Base-by-base conservation (phyloP, 1,140 invertebrate species). In the Drosophila dunni region DNA sequence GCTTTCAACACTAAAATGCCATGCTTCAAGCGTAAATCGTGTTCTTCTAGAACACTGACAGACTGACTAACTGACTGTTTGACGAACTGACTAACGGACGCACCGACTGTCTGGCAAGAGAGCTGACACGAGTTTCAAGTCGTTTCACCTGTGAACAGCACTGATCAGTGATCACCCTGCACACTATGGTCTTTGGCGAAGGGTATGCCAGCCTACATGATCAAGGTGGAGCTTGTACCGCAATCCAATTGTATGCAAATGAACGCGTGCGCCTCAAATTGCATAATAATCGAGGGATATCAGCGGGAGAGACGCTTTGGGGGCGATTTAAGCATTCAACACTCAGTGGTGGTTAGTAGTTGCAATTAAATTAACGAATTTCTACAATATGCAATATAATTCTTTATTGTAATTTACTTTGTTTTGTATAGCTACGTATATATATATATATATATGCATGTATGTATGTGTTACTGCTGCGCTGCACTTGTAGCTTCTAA, bases 391-490 rank as follows among this genome's bases (percentile, higher is more conserved):
- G 83, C 79, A 88, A 86, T 86, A 88, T 81, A 88, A 83, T 86
- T 86, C 84, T 86, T 86, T 86, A 86, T 86, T 89, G 83, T 86
- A 83, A 86, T 89, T 85, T 82, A 86, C 51, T 79, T 72, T 88
- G 62, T 68, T 66, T 68, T 13, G 5, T 77, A 80, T 60, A 63
- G 58, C 66, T 69, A 69, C 78, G 3, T 24, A 24, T 3, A 2
- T 3, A 3, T 24, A 24, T 24, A 29, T 29, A 29, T 29, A 29
- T 29, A 77, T 71, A 62, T 74, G 15, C 44, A 38, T 70, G 44
- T 34, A 38, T 63, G 45, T 62, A n/a, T 60, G 42, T 60, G 53
- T 70, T 56, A 48, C 17, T 60, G 54, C 34, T 34, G 44, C 50
- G 63, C 62, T 36, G 65, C 64, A 57, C 64, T 40, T 58, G 57